These are phyloP conservation scores for Ditula angustiorana DNA, from an alignment of 2,888 invertebrate species.

Conservation along the genomic window DNA sequence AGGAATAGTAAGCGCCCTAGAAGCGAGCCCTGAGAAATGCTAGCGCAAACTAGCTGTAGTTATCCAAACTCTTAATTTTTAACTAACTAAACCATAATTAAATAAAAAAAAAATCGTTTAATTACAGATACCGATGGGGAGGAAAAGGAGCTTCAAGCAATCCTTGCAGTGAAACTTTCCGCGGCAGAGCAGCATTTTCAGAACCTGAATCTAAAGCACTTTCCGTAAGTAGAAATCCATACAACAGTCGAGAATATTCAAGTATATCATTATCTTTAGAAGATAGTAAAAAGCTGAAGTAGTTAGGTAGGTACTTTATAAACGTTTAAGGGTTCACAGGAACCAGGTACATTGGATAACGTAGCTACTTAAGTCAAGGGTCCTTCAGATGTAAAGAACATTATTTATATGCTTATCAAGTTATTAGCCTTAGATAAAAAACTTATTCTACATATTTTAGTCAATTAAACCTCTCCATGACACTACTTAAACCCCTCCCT, in stretches of 20 bases:
- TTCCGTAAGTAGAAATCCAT: constrained; percentile 60
- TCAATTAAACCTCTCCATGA: too few species aligned
- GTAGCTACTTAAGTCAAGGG: constrained; percentile 16
- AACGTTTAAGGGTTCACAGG: neutral
- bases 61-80: neutral
- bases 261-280: neutral
- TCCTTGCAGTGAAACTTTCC: constrained; percentile 93
- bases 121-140: constrained; percentile 92
- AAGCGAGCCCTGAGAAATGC: neutral
- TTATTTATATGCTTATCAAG: too few species aligned
- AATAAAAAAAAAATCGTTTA: too few species aligned
- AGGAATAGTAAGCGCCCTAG: neutral
- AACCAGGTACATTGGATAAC: neutral
- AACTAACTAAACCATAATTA: too few species aligned
- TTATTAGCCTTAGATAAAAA: too few species aligned
- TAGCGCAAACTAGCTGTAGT: neutral
- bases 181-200: constrained; percentile 92
- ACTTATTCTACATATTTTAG: too few species aligned
- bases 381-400: constrained; percentile 2
- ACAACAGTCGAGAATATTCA: neutral
- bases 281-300: constrained; percentile 3
- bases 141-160: constrained; percentile 93
- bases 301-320: neutral
- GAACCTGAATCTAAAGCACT: constrained; percentile 93
- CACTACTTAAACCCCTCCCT: too few species aligned